Evolutionary conservation across 37 sponge, comb jelly and placozoan genomes (phyloP), one percentile per base, ranked within the genome.

Genomic region (Theonella swinhoei): DNA sequence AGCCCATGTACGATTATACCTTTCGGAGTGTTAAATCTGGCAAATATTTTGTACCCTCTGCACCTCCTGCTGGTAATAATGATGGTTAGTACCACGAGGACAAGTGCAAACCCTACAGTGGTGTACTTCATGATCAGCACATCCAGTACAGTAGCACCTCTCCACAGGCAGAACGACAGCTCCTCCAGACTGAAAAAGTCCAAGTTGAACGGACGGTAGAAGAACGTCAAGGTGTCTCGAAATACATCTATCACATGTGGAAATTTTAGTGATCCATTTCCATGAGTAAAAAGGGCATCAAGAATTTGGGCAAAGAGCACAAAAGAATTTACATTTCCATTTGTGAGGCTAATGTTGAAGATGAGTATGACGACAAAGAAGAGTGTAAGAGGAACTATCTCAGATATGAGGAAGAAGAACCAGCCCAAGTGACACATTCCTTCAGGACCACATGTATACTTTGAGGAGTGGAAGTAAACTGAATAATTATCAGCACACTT

Each of bases 161-260:
- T 34, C 87, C 87, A 87, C 3, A 87, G 60, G 29, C 87, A 87
- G 64, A 74, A 87, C 9, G 80, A 87, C 8, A 87, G 75, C 3
- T 4, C 2, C 38, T 86, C 86, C 1, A 69, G 19, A 29, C 74
- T 78, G 35, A 78, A 78, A 35, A 87, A 87, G 26, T 80, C 75
- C 39, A 87, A 74, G 34, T 87, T 80, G 42, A 87, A 60, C 14
- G 68, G 19, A 28, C 74, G 62, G 41, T 86, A 86, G 23, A 78
- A 70, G 43, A 80, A 43, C 7, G 54, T 11, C n/a, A 62, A 35
- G 25, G 61, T 34, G 4, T 0, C 28, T 24, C 32, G 39, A 32
- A 87, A 14, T 19, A 65, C 14, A 11, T 65, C 22, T 0, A 68
- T n/a, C 0, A 7, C 36, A 0, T 14, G 40, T 47, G 54, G 54